Evolutionary conservation across 1,140 invertebrate genomes (phyloP), one percentile per base, ranked within the genome.

Genomic region (Brachionus plicatilis): DNA sequence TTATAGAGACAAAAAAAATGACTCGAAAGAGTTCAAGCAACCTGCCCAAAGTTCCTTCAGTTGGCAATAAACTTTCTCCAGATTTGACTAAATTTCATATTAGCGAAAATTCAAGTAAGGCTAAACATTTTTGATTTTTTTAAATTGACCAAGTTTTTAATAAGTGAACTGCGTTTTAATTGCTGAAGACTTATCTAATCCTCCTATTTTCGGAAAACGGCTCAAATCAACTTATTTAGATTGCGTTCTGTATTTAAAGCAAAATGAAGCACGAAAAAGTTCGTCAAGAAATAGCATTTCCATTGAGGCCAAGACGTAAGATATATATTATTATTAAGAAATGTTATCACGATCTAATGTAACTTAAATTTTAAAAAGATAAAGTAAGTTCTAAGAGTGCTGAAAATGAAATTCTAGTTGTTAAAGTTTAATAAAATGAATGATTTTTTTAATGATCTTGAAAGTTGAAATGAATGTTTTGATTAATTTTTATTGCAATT

Each of bases 101-200:
- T 3, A 45, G 24, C n/a, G 79, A 82, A 43, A 82, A 82, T 47
- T 82, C 79, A 68, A 33, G 79, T 82, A 80, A 53, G 47, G 29
- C 7, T 65, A 27, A 45, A 29, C 2, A 29, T 7, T 37, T 37
- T 4, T 37, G 33, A 37, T 7, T 37, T 37, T 37, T 7, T 33
- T 3, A 56, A 53, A 43, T n/a, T 24, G 29, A 41, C 5, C 17
- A 33, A 56, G 17, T 14, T 29, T 70, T 7, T 0, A 29, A 29
- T 27, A 50, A 82, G 79, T 82, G 17, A 82, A 82, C 29, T 82
- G 79, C 41, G 79, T 82, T 20, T 24, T 82, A 45, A 82, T 82
- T 43, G 79, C 79, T 47, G 79, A 82, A 14, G 79, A 82, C 12
- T 17, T 65, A 17, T 29, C 79, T 3, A 82, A 82, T 17, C 79